These are phyloP conservation scores for Podocnemis expansa DNA, from an alignment of 2,113 vertebrate genomes.

Conservation along the genomic window DNA sequence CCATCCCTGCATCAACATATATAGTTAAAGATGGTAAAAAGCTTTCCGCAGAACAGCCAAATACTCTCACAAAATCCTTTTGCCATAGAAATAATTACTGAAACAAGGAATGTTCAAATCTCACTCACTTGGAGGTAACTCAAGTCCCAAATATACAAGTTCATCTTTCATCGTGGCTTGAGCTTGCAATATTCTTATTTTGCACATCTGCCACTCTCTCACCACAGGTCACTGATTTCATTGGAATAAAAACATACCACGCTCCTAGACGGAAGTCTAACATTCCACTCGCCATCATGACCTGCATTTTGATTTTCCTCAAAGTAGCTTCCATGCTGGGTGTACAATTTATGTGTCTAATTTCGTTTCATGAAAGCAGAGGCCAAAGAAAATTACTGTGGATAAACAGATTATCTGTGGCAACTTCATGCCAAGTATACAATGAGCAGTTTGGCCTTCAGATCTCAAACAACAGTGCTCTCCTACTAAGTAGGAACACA, in stretches of 20 bases:
- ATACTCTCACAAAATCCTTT: background rate
- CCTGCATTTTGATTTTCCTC: background rate
- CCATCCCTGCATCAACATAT: background rate
- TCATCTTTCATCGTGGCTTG: background rate
- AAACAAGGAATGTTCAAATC: fast-evolving
- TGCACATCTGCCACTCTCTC: background rate
- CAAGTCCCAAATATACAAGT: background rate
- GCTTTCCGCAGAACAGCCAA: fast-evolving
- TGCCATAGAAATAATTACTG: fast-evolving
- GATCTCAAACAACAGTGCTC: background rate
- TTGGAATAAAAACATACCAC: fast-evolving
- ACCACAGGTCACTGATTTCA: background rate
- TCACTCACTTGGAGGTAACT: fast-evolving
- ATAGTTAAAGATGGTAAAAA: background rate
- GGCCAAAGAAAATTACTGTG: slow-evolving; percentile 30
- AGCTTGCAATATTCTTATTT: background rate
- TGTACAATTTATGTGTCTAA: slow-evolving; percentile 44
- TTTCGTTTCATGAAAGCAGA: slow-evolving; percentile 62
- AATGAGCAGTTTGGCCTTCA: slow-evolving; percentile 30
- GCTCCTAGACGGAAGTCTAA: background rate
- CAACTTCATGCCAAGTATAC: slow-evolving; percentile 9
- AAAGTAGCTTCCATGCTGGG: slow-evolving; percentile 3
- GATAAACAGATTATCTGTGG: slow-evolving; percentile 49
- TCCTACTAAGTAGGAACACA: slow-evolving; percentile 49
- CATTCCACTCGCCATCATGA: background rate